Percentiles rank a stretch among this genome's conserved stretches.
phyloP scores from a whole-genome alignment of 2,888 invertebrate species.

The Magallana nippona region DNA sequence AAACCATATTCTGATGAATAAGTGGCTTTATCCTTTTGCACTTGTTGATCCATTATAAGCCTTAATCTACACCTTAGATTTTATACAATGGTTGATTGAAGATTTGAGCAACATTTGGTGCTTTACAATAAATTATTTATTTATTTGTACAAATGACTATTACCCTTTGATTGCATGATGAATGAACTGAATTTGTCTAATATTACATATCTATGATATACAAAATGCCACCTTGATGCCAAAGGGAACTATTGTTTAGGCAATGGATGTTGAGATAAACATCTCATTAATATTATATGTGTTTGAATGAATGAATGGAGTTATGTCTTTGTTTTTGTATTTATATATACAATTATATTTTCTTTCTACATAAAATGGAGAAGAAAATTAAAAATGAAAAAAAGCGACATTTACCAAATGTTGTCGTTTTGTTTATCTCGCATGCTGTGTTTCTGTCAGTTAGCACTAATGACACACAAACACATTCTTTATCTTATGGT shows the following conservation, averaged over 20 bases:
- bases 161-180: not conserved
- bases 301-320: not conserved
- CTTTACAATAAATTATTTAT: conserved; percentile 16
- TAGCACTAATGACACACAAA: no score
- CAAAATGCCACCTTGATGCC: not conserved
- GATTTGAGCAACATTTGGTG: not conserved
- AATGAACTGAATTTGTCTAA: not conserved
- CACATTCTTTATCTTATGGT: no score
- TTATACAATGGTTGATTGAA: not conserved
- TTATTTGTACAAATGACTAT: conserved; percentile 22
- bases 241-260: not conserved
- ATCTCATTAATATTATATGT: not conserved
- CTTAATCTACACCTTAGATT: not conserved
- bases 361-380: conserved; percentile 39
- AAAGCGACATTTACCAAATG: not conserved
- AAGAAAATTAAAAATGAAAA: conserved; percentile 35
- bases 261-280: not conserved
- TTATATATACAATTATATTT: not conserved
- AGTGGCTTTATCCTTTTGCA: not conserved
- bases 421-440: not conserved
- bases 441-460: not conserved
- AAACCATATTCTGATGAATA: no score
- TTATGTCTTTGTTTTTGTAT: conserved; percentile 4
- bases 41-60: not conserved
- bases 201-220: not conserved